Evolutionary conservation across 2,113 vertebrate species (phyloP).

Genomic region (Nibea coibor): DNA sequence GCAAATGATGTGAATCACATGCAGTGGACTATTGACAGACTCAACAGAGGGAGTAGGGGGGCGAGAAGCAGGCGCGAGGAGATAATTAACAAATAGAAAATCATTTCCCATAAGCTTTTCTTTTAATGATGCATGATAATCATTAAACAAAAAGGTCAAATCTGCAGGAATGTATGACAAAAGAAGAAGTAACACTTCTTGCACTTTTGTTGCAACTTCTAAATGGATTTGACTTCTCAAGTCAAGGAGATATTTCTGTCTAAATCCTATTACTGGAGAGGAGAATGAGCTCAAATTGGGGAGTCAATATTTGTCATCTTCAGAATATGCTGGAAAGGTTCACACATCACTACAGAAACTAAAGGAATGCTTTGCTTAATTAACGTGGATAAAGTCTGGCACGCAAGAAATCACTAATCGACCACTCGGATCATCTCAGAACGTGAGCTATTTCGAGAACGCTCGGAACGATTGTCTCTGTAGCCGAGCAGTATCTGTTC

Average conservation of each 20-base stretch:
- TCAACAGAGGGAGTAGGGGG: slow-evolving; percentile 5
- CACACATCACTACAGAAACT: slow-evolving; percentile 27
- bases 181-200: neutral
- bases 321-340: slow-evolving; percentile 23
- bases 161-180: slow-evolving; percentile 7
- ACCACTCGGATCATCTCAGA: neutral
- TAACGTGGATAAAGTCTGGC: slow-evolving; percentile 12
- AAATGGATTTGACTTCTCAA: slow-evolving; percentile 6
- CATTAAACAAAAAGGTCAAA: slow-evolving; percentile 51
- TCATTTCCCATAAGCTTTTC: slow-evolving; percentile 37
- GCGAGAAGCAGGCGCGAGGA: slow-evolving; percentile 18
- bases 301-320: slow-evolving; percentile 38
- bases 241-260: slow-evolving; percentile 22
- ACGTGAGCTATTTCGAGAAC: slow-evolving; percentile 7
- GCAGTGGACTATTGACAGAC: slow-evolving; percentile 17
- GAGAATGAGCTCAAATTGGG: neutral
- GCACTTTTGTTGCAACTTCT: slow-evolving; percentile 16
- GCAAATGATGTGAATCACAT: neutral
- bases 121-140: slow-evolving; percentile 40
- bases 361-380: slow-evolving; percentile 27
- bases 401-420: neutral
- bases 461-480: neutral
- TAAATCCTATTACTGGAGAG: slow-evolving; percentile 8
- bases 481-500: neutral
- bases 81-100: slow-evolving; percentile 57